Evolutionary conservation across 2,888 invertebrate species (phyloP), one percentile per base, ranked within the genome.

Genomic region (Perdita meconis): DNA sequence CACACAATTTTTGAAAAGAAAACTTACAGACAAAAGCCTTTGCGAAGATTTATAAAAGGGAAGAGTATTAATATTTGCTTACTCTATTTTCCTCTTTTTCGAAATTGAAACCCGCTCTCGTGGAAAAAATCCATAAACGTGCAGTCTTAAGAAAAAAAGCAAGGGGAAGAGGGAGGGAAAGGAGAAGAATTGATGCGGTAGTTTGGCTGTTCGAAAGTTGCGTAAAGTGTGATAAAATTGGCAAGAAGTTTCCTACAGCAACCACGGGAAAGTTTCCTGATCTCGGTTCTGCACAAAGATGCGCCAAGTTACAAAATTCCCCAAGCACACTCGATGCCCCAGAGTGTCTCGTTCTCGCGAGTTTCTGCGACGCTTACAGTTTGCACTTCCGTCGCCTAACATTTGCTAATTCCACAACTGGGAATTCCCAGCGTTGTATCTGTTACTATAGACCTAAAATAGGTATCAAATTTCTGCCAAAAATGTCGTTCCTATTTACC

Each of bases 251-350:
- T 19, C 24, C 19, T 10, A 6, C n/a, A 19, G 53, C n/a, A 44
- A 70, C 44, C 60, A 38, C 22, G 36, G 12, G 50, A 73, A 73
- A 74, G 42, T 75, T 75, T 34, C 38, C 34, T 22, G 40, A 38
- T 60, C 38, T 72, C 36, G 70, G 34, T 56, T 22, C 13, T 8
- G 61, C 59, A 72, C 65, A 53, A 50, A 22, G 66, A 74, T 66
- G 47, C 50, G 44, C 53, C 12, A 16, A 76, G 61, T 66, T 61
- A 56, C 75, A 75, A n/a, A n/a, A 74, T 76, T 75, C 67, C 76
- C 55, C 60, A 50, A 75, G 60, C 42, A 57, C 61, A 57, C 61
- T 61, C 61, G 56, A 66, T 26, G 57, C 22, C 59, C 22, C 10
- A 42, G 56, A 56, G 50, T 60, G 42, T 56, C 55, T 34, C 42